Evolutionary conservation across 2,888 invertebrate species (phyloP), one percentile per base, ranked within the genome.

Genomic region (Scrobipalpa atriplicella): DNA sequence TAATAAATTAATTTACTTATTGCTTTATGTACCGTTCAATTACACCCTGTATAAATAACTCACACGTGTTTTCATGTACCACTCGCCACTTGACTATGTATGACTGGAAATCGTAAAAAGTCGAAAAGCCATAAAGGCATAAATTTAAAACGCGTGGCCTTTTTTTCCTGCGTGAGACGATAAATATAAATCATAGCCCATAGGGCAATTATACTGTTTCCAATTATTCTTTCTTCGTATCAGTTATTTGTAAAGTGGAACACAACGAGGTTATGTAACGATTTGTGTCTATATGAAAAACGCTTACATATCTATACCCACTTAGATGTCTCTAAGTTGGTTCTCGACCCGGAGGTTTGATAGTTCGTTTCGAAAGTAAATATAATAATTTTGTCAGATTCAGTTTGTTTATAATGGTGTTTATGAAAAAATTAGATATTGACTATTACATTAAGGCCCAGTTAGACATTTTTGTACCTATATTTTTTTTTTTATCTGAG

Each of bases 131-230:
- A 64, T 66, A 66, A 69, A 79, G 72, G 78, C 76, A 82, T 82
- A 82, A 83, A 83, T 83, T 82, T 78, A 76, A 83, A 83, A 83
- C 80, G 79, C 79, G 78, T 77, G 74, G 74, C 73, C 77, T 75
- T 76, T 76, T 80, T 83, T 78, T 77, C 81, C 79, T 77, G 80
- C 80, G 80, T 83, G 79, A 81, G 84, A 69, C 81, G 78, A 79
- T 83, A 79, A 80, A 83, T 79, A 81, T 85, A 85, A 84, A 84
- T 85, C 83, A 85, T 78, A 67, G 68, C n/a, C n/a, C n/a, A n/a
- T n/a, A n/a, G 77, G 78, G 5, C 79, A 78, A 83, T 84, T 79
- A 85, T 81, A 80, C 76, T 78, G 79, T 78, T 76, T 74, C 74
- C 78, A 82, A 84, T 85, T 82, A 85, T 83, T 84, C 82, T 77